Base-by-base conservation (phyloP, 2,888 invertebrate species). In the Byasa hedistus region DNA sequence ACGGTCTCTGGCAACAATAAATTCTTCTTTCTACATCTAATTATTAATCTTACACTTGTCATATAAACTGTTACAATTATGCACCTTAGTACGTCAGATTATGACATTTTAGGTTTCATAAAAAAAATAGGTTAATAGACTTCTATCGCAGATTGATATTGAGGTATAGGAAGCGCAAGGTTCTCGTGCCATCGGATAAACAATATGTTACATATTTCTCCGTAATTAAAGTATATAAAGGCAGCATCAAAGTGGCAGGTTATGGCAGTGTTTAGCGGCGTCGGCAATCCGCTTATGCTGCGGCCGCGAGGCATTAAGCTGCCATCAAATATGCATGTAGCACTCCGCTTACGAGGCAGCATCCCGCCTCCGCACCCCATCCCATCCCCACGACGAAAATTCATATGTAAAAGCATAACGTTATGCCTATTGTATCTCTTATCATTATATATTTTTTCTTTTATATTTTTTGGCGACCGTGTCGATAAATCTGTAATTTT, bases 281-380 rank as follows among this genome's bases (percentile, higher is more conserved):
- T 75, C 73, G 75, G 61, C 82, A 86, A 87, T 85, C 86, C 81
- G 83, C 86, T 86, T 86, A 85, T 74, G 76, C 76, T 51, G 52
- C 61, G 65, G 61, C 61, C 76, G 68, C 55, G 70, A 66, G 74
- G 78, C 79, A 84, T 83, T 86, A 87, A 80, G 78, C 74, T 72
- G 68, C 58, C 76, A 87, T 88, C 76, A 87, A 88, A 87, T 88
- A 88, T 88, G 83, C 81, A 88, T 81, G 80, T 74, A 66, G 73
- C 82, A 83, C 82, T 70, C 64, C 32, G 68, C 65, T 61, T 65
- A 66, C 52, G 57, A 61, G 59, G 61, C 61, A 57, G 54, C 57
- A 59, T 68, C 62, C 39, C 54, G 54, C 65, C 64, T 64, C 61
- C 61, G 27, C 22, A n/a, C 51, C 44, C 56, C 54, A 36, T 44